Conservation (phyloP, 2,113 vertebrate species). For the Trematocara zebra region DNA sequence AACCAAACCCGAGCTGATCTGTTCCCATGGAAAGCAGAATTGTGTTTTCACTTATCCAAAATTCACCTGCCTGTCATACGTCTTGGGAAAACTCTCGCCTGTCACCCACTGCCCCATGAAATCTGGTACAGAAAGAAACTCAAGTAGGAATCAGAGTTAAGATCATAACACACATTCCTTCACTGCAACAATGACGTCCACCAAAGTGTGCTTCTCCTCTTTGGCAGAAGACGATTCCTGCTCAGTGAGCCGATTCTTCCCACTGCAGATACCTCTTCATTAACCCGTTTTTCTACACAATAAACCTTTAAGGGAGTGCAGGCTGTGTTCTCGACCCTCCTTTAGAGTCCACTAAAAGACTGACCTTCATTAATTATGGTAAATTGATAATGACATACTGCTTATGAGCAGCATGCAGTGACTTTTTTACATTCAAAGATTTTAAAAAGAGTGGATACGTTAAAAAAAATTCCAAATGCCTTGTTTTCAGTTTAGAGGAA, state of each 20-base stretch:
- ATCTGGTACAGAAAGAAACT: neutral
- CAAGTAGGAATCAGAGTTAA: neutral
- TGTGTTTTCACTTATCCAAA: neutral
- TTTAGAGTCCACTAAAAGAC: neutral
- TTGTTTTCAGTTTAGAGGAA: neutral
- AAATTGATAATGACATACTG: neutral
- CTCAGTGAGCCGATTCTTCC: neutral
- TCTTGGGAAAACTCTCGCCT: neutral
- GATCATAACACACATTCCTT: neutral
- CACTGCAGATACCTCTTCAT: neutral
- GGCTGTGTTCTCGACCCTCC: neutral
- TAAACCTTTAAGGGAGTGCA: neutral
- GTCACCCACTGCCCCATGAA: neutral
- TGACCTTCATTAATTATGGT: neutral
- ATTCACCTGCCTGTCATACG: neutral
- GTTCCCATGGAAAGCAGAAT: neutral
- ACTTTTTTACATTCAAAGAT: neutral
- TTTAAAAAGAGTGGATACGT: neutral
- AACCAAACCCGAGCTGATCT: neutral
- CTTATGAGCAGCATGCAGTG: neutral
- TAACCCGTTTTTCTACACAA: neutral
- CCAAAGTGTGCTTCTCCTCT: neutral
- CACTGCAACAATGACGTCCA: neutral
- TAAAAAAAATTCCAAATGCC: neutral
- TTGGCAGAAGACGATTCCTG: neutral